These are phyloP conservation scores for Anarrhichthys ocellatus DNA, from an alignment of 2,113 vertebrate species.

Conservation along the genomic window DNA sequence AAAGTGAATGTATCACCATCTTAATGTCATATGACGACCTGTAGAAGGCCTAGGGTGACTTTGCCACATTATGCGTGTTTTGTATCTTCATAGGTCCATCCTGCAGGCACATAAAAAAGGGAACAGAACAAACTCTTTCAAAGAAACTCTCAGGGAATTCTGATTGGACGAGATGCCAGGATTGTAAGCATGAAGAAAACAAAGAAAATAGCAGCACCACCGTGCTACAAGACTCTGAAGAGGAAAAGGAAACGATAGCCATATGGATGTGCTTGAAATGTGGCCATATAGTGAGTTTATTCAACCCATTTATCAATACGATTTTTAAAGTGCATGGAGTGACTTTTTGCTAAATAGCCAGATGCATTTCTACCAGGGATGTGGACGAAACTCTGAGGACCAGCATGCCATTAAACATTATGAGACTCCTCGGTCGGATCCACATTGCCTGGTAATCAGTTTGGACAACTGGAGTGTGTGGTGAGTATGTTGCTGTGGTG, in stretches of 20 bases:
- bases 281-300: constrained; percentile 89
- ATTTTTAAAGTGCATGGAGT: background rate
- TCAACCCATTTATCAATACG: background rate
- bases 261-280: constrained; percentile 97
- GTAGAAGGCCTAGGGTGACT: background rate
- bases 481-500: constrained; percentile 75
- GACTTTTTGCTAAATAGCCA: background rate
- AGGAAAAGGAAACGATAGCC: constrained; percentile 75
- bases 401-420: constrained; percentile 94
- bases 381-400: constrained; percentile 88
- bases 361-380: constrained; percentile 84
- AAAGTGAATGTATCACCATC: background rate
- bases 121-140: constrained; percentile 87
- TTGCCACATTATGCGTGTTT: background rate
- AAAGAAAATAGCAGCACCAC: constrained; percentile 72
- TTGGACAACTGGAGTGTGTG: constrained; percentile 94
- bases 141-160: constrained; percentile 85
- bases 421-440: constrained; percentile 89
- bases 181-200: constrained; percentile 81
- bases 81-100: constrained; percentile 75
- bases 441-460: constrained; percentile 92
- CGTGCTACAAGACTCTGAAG: constrained; percentile 73
- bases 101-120: constrained; percentile 92
- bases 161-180: constrained; percentile 89
- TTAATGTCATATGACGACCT: background rate